Evolutionary conservation across 2,113 vertebrate genomes (phyloP).

Genomic region (Ictidomys tridecemlineatus): DNA sequence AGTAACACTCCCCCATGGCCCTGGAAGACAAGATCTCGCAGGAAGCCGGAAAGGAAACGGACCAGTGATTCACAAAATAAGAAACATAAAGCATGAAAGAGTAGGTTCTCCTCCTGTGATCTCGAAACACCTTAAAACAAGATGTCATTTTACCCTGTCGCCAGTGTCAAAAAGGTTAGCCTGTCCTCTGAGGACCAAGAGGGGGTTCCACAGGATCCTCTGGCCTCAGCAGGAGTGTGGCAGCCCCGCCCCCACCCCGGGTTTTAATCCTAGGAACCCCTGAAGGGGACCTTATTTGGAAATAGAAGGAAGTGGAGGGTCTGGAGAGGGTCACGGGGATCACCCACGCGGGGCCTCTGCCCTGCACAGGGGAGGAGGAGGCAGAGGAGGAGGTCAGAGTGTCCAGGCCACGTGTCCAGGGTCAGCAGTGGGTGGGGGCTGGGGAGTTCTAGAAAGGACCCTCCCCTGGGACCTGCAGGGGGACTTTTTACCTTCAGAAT

Average conservation of each 20-base stretch:
- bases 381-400: background rate
- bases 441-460: background rate
- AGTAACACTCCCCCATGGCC: background rate
- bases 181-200: background rate
- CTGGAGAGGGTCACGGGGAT: background rate
- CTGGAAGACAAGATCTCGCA: accelerated
- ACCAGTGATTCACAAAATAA: background rate
- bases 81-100: background rate
- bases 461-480: accelerated
- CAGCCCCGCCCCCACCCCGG: too few species aligned
- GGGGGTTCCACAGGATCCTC: background rate
- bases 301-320: background rate
- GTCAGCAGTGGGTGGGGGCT: background rate
- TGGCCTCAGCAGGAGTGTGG: background rate
- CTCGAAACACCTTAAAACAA: background rate
- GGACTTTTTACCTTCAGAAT: background rate
- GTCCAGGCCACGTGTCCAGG: background rate
- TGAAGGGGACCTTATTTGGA: background rate
- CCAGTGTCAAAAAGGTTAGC: background rate
- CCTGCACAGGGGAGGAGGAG: background rate
- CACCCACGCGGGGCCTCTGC: background rate
- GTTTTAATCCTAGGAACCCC: background rate
- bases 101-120: background rate
- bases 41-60: background rate
- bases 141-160: background rate